Percentiles rank a stretch among this genome's conserved stretches.
Conservation (phyloP, 2,113 vertebrate species). For the Ceyx cyanopectus region DNA sequence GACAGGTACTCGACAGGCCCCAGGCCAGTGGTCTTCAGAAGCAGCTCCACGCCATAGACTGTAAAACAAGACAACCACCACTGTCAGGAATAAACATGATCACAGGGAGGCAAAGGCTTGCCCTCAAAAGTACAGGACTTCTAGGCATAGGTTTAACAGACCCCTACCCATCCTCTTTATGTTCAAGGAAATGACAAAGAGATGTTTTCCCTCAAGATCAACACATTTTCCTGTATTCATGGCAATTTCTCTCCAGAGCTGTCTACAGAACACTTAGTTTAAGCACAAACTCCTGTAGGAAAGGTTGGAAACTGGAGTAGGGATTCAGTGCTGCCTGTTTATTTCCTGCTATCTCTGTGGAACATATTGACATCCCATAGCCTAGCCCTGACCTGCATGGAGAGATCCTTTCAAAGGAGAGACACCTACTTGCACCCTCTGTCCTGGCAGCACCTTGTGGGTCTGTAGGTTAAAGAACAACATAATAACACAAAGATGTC, state of each 20-base stretch:
- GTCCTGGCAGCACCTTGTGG: neutral
- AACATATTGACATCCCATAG: neutral
- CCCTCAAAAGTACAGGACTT: neutral
- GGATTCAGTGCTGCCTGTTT: neutral
- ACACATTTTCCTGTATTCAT: neutral
- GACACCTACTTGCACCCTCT: neutral
- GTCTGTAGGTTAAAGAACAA: neutral
- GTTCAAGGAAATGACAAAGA: neutral
- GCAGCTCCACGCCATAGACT: conserved; percentile 93
- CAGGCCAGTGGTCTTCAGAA: conserved; percentile 92
- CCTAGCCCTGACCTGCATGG: neutral
- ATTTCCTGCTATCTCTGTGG: neutral
- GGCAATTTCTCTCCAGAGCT: neutral
- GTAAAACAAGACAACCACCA: neutral
- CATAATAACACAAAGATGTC: neutral
- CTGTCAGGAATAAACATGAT: neutral
- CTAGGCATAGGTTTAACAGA: neutral
- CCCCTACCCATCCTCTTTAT: neutral
- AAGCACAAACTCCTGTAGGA: neutral
- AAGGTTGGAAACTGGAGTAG: neutral
- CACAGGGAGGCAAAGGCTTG: neutral
- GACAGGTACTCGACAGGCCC: conserved; percentile 94
- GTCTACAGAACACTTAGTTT: neutral
- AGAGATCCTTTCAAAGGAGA: neutral
- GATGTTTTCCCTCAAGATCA: neutral